Evolutionary conservation across 2,797 vertebrate species (phyloP).

Genomic region (Cirrhinus molitorella): DNA sequence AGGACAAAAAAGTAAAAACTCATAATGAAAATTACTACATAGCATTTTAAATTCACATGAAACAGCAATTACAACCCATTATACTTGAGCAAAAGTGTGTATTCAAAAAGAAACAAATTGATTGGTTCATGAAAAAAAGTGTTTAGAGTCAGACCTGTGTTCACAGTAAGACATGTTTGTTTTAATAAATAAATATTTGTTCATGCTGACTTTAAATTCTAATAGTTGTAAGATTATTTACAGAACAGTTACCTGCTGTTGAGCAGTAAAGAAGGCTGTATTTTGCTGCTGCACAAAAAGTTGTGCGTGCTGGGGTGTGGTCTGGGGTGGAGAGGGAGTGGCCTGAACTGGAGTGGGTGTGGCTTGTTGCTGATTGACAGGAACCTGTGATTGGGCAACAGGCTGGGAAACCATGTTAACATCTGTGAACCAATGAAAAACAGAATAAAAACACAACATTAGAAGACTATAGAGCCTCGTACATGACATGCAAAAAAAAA

Average conservation of each 20-base stretch:
- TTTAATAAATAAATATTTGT: background rate
- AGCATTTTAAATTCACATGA: background rate
- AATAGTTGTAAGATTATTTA: background rate
- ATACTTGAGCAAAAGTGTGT: background rate
- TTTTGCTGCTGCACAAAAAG: conserved; percentile 87
- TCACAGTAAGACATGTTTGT: background rate
- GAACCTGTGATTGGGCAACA: conserved; percentile 74
- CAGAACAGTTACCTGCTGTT: conserved; percentile 77
- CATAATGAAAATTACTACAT: background rate
- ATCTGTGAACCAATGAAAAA: conserved; percentile 69
- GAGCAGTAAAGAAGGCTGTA: conserved; percentile 72
- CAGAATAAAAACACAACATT: background rate
- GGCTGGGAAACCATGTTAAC: conserved; percentile 72
- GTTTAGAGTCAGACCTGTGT: background rate
- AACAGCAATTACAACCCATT: background rate
- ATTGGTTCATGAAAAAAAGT: background rate
- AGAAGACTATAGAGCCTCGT: background rate
- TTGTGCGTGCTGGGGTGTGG: conserved; percentile 88
- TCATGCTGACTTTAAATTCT: too few relatives aligned
- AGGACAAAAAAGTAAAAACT: background rate
- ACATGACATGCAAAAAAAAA: background rate
- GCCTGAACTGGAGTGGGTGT: conserved; percentile 72
- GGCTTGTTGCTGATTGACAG: conserved; percentile 70
- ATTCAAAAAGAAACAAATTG: background rate
- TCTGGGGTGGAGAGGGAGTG: conserved; percentile 79